Evolutionary conservation across 2,888 invertebrate species (phyloP).

Genomic region (Erynnis tages): DNA sequence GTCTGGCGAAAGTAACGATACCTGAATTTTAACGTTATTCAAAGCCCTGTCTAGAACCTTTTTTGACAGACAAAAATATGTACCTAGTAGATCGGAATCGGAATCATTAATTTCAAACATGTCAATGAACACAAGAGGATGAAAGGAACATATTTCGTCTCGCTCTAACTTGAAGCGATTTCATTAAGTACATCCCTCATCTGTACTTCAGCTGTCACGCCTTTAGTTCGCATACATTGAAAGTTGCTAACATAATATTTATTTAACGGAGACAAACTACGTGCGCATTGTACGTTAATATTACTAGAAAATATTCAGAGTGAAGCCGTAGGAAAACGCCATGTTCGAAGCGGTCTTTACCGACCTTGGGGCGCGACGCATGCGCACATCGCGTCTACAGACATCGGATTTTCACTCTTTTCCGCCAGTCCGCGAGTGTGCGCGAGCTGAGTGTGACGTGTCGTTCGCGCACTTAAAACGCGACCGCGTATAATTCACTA

Average conservation of each 20-base stretch:
- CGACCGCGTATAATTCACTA: constrained; percentile 23
- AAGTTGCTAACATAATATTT: background rate
- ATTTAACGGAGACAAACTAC: background rate
- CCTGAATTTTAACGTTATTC: background rate
- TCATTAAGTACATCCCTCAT: background rate
- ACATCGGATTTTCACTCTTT: constrained; percentile 46
- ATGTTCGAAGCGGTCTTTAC: constrained; percentile 29
- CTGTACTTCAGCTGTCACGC: background rate
- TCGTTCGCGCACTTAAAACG: constrained; percentile 23
- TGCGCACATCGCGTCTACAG: constrained; percentile 49
- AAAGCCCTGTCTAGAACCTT: background rate
- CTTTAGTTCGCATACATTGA: background rate
- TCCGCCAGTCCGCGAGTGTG: constrained; percentile 56
- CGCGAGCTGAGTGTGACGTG: constrained; percentile 31
- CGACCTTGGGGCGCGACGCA: constrained; percentile 65
- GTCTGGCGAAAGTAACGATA: too few species aligned
- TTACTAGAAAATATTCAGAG: background rate
- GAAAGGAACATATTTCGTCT: background rate
- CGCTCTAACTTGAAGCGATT: background rate
- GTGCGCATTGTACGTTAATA: constrained; percentile 7
- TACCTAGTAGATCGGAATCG: background rate
- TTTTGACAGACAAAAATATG: background rate
- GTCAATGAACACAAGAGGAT: constrained; percentile 8
- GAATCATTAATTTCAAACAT: constrained; percentile 3
- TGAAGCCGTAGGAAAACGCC: constrained; percentile 8